Percentiles rank a stretch among this genome's conserved stretches.
phyloP scores from a whole-genome alignment of 2,888 invertebrate genomes.

The Abscondita cerata region DNA sequence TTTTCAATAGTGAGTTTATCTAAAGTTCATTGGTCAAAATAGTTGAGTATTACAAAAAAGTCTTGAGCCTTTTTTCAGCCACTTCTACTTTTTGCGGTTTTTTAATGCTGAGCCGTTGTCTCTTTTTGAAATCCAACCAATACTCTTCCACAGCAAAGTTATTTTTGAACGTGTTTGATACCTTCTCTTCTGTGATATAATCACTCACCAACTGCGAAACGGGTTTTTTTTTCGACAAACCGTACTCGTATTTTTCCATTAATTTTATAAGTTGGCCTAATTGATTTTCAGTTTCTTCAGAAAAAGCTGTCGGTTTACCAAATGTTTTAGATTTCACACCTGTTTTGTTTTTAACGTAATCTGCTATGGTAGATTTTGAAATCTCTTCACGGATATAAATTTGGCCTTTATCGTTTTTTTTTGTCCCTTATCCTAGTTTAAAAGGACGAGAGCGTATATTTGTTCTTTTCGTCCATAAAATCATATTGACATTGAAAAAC shows the following conservation, averaged over 20 bases:
- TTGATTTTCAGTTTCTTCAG: constrained; percentile 3
- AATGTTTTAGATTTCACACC: constrained; percentile 11
- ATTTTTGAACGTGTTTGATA: background rate
- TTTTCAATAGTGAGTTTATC: too few relatives aligned
- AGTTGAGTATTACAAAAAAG: too few relatives aligned
- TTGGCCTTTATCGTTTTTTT: too few relatives aligned
- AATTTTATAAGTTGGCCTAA: too few relatives aligned
- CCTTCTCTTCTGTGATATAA: too few relatives aligned
- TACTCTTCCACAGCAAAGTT: background rate
- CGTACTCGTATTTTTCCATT: too few relatives aligned
- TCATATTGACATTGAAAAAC: background rate
- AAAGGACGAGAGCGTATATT: constrained; percentile 1
- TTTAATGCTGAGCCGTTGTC: constrained; percentile 1
- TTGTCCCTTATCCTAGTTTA: constrained; percentile 8
- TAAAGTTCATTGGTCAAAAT: too few relatives aligned
- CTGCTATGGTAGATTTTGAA: too few relatives aligned
- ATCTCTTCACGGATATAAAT: too few relatives aligned
- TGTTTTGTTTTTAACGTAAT: background rate
- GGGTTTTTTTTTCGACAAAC: background rate
- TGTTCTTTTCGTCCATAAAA: too few relatives aligned
- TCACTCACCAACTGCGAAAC: constrained; percentile 6
- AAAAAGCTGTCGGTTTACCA: constrained; percentile 7
- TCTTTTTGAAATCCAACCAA: constrained; percentile 3
- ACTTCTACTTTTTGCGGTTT: too few relatives aligned
- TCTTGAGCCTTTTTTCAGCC: too few relatives aligned